Percentiles rank a stretch among this genome's conserved stretches.
Conservation (phyloP, 2,113 vertebrate species). For the Plecotus auritus region DNA sequence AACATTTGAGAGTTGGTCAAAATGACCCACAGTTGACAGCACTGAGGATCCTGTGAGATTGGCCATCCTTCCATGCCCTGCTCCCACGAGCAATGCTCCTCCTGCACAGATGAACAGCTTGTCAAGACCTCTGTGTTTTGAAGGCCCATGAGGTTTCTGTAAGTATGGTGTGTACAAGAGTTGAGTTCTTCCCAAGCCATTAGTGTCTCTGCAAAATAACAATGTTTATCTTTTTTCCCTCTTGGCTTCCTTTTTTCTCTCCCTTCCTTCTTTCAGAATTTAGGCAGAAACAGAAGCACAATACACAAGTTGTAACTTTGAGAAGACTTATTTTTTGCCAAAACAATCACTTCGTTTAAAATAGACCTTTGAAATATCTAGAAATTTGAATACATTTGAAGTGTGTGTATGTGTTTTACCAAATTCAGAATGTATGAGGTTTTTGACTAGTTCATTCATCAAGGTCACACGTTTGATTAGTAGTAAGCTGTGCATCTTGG, state of each 20-base stretch:
- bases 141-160: slow-evolving; percentile 21
- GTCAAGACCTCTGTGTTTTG: slow-evolving; percentile 40
- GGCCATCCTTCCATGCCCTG: not conserved
- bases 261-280: not conserved
- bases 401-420: not conserved
- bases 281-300: not conserved
- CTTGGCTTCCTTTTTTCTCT: not conserved
- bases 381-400: not conserved
- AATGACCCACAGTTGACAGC: slow-evolving; percentile 26
- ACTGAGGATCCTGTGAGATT: not conserved
- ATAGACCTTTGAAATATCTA: not conserved
- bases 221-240: slow-evolving; percentile 21
- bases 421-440: not conserved
- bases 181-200: slow-evolving; percentile 39
- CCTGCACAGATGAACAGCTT: slow-evolving; percentile 39
- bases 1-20: not conserved
- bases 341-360: not conserved
- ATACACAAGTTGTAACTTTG: not conserved
- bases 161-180: not conserved
- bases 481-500: not conserved
- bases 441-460: not conserved
- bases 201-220: slow-evolving; percentile 41
- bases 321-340: not conserved
- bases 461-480: not conserved
- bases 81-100: not conserved